phyloP scores from a whole-genome alignment of 30 jellyfish, hydroid and myxozoan species.

The Aurelia sp. region DNA sequence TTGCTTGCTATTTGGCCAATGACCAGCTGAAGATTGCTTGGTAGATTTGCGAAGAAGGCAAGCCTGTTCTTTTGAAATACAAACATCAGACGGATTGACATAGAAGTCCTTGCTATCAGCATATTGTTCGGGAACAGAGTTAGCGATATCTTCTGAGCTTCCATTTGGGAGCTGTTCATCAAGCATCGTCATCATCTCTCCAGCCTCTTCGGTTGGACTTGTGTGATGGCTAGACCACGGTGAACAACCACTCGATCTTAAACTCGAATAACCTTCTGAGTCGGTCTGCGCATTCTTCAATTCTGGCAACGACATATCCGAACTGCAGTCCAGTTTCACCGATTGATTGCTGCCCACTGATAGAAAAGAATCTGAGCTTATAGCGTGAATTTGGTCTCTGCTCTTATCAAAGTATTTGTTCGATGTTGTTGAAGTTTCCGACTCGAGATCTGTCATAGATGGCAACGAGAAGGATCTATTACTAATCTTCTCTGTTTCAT shows the following conservation, averaged over 20 bases:
- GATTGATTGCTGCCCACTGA: slow-evolving; percentile 12
- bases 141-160: too few species aligned
- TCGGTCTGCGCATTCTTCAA: slow-evolving; percentile 1
- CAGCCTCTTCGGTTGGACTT: slow-evolving; percentile 55
- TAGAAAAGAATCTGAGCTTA: slow-evolving; percentile 33
- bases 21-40: background rate
- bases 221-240: slow-evolving; percentile 63
- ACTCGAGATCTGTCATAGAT: too few species aligned
- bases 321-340: slow-evolving; percentile 6
- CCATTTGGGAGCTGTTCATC: slow-evolving; percentile 2
- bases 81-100: background rate
- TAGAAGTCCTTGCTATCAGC: background rate
- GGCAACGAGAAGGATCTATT: too few species aligned
- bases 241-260: slow-evolving; percentile 42
- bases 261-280: slow-evolving; percentile 67
- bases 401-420: background rate
- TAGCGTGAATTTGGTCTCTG: background rate
- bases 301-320: slow-evolving; percentile 38
- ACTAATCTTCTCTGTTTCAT: too few species aligned
- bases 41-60: slow-evolving; percentile 2
- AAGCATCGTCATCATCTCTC: background rate
- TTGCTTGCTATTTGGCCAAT: too few species aligned
- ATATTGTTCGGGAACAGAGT: too few species aligned
- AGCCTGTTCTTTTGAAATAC: background rate
- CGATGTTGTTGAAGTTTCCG: too few species aligned